Base-by-base conservation (phyloP, 2,888 invertebrate species). In the Eupithecia tripunctaria region DNA sequence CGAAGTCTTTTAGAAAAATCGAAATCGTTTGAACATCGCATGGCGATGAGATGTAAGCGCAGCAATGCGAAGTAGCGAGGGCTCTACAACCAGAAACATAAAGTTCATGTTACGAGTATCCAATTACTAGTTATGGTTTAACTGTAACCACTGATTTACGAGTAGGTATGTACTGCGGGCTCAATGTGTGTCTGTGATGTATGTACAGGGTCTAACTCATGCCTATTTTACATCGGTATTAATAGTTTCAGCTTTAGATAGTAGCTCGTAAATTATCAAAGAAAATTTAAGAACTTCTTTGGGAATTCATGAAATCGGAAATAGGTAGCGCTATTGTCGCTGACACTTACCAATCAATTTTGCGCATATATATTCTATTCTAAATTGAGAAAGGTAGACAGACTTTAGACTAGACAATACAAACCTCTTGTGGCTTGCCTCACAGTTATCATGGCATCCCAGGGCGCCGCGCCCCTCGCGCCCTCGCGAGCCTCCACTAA, bases 401-500 rank as follows among this genome's bases (percentile, higher is more conserved):
- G 5, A 32, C n/a, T n/a, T n/a, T 18, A 43, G 43, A 0, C 43
- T 43, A 43, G 41, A 43, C 18, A 5, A 43, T 5, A 43, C 18
- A 18, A 32, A 32, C 32, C 32, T 43, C 47, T 7, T n/a, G 47
- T 47, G n/a, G 2, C n/a, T n/a, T 0, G 18, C n/a, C n/a, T 47
- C n/a, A 47, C 47, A n/a, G n/a, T 14, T 47, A 47, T n/a, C 47
- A 47, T 18, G n/a, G n/a, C 8, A 41, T 15, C 96, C 21, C 96
- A 95, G 72, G 96, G 95, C 25, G 95, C 95, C 2, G 96, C 95
- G 32, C 96, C 96, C 78, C 97, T 96, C 0, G 96, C 95, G 86
- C 96, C 96, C 32, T 96, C 96, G 36, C 96, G 95, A 0, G 96
- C 95, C 86, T 97, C 97, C 15, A 96, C 95, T 0, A 97, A 96